A percentile compares a stretch with the other conserved stretches of the same genome.
Evolutionary conservation across 64 coral and sea anemone genomes (phyloP).

Genomic region (Stylophora pistillata): DNA sequence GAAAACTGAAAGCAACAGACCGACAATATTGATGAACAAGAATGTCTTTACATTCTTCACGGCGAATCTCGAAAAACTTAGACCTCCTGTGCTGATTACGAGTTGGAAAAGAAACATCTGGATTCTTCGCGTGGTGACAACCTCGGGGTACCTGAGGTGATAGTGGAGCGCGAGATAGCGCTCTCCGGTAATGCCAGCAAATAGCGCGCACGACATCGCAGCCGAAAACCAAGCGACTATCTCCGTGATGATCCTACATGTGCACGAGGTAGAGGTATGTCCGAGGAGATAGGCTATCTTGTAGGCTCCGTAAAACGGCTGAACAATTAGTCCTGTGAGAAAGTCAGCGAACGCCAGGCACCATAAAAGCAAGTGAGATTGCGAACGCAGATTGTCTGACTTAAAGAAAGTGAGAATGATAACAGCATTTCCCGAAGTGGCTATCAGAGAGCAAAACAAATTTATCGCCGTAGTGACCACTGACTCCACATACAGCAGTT

Average conservation of each 20-base stretch:
- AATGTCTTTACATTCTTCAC: constrained; percentile 10
- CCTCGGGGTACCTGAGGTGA: constrained; percentile 34
- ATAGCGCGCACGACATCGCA: constrained; percentile 17
- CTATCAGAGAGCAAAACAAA: neutral
- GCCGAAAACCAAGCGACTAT: constrained; percentile 56
- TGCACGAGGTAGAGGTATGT: neutral
- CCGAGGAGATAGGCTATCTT: constrained; percentile 29
- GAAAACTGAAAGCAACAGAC: constrained; percentile 14
- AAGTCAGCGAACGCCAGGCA: constrained; percentile 50
- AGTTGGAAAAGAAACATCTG: neutral
- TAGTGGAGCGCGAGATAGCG: constrained; percentile 33
- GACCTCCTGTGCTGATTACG: neutral
- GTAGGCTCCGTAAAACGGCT: constrained; percentile 41
- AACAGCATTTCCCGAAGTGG: constrained; percentile 15
- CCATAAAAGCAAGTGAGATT: constrained; percentile 40
- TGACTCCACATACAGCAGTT: neutral
- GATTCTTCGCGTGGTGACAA: constrained; percentile 8
- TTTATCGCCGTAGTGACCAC: neutral
- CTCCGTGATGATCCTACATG: constrained; percentile 13
- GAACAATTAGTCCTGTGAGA: constrained; percentile 43
- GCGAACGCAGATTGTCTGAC: constrained; percentile 24
- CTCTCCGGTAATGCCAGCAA: constrained; percentile 27
- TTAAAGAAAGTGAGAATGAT: constrained; percentile 47
- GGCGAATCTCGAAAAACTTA: constrained; percentile 35
- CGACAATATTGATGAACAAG: constrained; percentile 9